These are phyloP conservation scores for Villa cingulata DNA, from an alignment of 2,888 invertebrate species.

Conservation along the genomic window DNA sequence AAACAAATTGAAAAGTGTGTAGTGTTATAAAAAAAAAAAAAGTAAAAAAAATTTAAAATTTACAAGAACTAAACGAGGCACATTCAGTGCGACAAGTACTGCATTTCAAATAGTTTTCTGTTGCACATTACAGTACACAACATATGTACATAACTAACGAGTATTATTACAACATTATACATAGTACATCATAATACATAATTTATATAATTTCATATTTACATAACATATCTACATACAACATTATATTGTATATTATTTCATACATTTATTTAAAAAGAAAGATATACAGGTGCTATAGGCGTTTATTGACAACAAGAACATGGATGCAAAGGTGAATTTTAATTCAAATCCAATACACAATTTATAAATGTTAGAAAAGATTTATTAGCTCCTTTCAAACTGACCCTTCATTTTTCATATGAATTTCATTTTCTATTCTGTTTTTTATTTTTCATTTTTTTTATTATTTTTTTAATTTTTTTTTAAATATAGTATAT, in stretches of 20 bases:
- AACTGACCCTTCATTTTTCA: background rate
- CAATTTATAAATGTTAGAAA: background rate
- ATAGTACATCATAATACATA: no score
- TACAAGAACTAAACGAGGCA: conserved; percentile 4
- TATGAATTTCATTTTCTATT: background rate
- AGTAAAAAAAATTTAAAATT: background rate
- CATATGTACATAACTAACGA: no score
- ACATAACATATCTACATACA: no score
- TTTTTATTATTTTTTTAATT: background rate
- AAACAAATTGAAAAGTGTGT: no score
- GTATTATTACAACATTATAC: no score
- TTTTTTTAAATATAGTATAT: no score
- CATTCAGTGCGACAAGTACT: conserved; percentile 6
- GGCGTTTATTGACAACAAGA: background rate
- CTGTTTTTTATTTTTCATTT: background rate
- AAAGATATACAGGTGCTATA: no score
- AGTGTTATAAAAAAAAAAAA: background rate
- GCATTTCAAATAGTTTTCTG: conserved; percentile 10
- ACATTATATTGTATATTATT: no score
- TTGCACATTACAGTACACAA: background rate
- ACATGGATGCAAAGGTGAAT: conserved; percentile 15
- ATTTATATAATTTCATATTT: no score
- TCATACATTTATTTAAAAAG: no score
- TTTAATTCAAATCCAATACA: conserved; percentile 4
- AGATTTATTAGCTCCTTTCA: no score